Conservation (phyloP, 1,140 invertebrate genomes). For the Trachymyrmex septentrionalis region DNA sequence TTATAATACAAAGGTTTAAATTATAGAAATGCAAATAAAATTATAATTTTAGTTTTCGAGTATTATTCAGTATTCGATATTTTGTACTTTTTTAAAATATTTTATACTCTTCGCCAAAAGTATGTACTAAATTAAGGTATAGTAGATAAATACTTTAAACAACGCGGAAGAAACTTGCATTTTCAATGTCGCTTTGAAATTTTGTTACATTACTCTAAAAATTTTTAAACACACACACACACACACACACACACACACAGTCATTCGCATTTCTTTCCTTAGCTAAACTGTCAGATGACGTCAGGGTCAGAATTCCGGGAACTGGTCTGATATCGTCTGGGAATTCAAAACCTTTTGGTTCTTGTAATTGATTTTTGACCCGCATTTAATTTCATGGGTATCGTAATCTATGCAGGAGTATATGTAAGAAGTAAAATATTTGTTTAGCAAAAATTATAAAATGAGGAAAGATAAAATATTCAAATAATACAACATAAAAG, state of each 20-base stretch:
- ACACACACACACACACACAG: too few species aligned
- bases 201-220: not conserved
- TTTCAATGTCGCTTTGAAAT: not conserved
- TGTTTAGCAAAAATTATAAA: not conserved
- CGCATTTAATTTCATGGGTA: not conserved
- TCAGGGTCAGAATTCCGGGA: conserved; percentile 12
- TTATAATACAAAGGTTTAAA: too few species aligned
- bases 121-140: not conserved
- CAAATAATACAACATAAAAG: not conserved
- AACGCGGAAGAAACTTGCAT: not conserved
- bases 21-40: too few species aligned
- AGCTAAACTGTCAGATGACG: conserved; percentile 26
- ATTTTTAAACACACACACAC: not conserved
- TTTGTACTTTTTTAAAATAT: not conserved
- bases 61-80: not conserved
- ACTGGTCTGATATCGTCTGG: not conserved
- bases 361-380: not conserved
- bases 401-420: not conserved
- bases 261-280: not conserved
- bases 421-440: not conserved
- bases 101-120: not conserved
- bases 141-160: not conserved
- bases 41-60: not conserved
- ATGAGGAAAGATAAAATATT: not conserved
- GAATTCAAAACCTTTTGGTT: conserved; percentile 17